Evolutionary conservation across 1,140 invertebrate species (phyloP).

Genomic region (Bacillus rossius): DNA sequence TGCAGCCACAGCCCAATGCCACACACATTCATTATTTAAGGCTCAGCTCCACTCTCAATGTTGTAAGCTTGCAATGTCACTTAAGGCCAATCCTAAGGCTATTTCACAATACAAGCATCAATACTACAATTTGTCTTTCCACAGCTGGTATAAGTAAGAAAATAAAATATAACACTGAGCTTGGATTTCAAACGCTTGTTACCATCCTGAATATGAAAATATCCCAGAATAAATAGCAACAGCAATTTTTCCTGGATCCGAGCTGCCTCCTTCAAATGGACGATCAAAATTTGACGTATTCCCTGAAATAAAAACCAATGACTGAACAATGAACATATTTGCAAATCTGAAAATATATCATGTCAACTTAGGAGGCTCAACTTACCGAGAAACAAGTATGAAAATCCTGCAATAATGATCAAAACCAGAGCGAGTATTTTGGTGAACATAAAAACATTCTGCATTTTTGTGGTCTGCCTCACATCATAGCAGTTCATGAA

Average conservation of each 20-base stretch:
- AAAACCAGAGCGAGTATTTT: conserved; percentile 87
- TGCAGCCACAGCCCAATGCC: too few species aligned
- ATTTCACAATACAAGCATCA: too few species aligned
- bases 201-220: conserved; percentile 96
- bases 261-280: conserved; percentile 73
- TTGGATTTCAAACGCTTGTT: too few species aligned
- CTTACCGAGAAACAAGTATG: conserved; percentile 24
- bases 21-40: too few species aligned
- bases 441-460: conserved; percentile 89
- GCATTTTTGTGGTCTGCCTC: conserved; percentile 88
- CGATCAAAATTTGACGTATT: conserved; percentile 66
- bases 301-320: conserved; percentile 14
- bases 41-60: too few species aligned
- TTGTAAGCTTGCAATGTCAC: too few species aligned
- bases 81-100: too few species aligned
- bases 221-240: conserved; percentile 92
- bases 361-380: conserved; percentile 11
- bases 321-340: not conserved
- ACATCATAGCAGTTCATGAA: conserved; percentile 95
- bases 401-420: conserved; percentile 80
- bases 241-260: conserved; percentile 72
- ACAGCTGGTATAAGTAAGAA: too few species aligned
- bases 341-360: not conserved
- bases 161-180: too few species aligned
- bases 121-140: too few species aligned